phyloP scores from a whole-genome alignment of 2,888 invertebrate species.

The Dugesia japonica region DNA sequence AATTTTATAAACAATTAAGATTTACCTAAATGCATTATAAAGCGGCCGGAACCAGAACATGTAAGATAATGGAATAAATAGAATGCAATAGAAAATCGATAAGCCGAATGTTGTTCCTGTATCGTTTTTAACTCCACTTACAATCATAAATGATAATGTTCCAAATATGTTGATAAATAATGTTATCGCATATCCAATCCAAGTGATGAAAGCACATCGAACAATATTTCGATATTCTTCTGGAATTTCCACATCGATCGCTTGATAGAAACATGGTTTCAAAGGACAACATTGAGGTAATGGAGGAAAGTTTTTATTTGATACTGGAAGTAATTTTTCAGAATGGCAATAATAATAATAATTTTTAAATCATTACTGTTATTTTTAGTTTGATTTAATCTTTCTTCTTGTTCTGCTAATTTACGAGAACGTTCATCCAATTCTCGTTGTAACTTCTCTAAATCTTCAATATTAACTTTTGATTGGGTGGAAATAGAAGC shows the following conservation, averaged over 20 bases:
- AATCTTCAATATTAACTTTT: conserved; percentile 26
- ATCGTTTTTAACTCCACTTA: conserved; percentile 37
- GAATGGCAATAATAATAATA: too few relatives aligned
- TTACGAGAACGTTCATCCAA: conserved; percentile 22
- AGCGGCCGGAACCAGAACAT: conserved; percentile 97
- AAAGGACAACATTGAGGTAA: conserved; percentile 66
- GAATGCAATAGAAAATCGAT: conserved; percentile 67
- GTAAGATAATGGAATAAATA: conserved; percentile 90
- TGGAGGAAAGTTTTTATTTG: conserved; percentile 85
- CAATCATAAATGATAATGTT: conserved; percentile 62
- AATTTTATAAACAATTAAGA: background rate
- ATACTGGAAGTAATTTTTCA: too few relatives aligned
- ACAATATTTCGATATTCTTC: conserved; percentile 90
- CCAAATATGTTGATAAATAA: conserved; percentile 49
- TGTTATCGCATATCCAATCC: conserved; percentile 55
- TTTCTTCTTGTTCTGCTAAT: background rate
- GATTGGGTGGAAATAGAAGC: conserved; percentile 23
- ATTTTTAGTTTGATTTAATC: too few relatives aligned
- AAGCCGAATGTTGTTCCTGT: conserved; percentile 64
- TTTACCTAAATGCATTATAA: conserved; percentile 75
- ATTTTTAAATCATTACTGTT: too few relatives aligned
- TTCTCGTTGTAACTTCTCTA: conserved; percentile 31
- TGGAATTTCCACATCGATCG: conserved; percentile 93
- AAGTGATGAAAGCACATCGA: conserved; percentile 76
- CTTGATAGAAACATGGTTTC: conserved; percentile 97